Percentiles rank a stretch among this genome's conserved stretches.
Evolutionary conservation across 2,113 vertebrate species (phyloP).

Genomic region (Aspiorhynchus laticeps): DNA sequence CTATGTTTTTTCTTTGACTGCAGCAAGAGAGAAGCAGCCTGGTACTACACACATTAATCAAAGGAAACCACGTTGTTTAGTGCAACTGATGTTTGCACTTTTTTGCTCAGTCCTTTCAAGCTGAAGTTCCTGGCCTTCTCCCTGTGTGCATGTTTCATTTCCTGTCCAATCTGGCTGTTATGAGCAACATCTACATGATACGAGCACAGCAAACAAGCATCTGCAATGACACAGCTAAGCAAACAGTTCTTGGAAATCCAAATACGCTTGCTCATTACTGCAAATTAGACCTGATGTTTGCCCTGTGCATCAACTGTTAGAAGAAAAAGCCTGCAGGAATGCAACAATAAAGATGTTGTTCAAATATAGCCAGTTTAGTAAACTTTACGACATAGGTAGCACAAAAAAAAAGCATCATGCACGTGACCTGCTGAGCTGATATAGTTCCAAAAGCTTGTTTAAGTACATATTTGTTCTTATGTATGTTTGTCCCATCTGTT

Average conservation of each 20-base stretch:
- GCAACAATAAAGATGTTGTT: background rate
- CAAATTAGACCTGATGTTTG: slow-evolving; percentile 28
- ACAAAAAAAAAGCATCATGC: background rate
- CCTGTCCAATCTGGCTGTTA: slow-evolving; percentile 6
- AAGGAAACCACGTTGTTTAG: background rate
- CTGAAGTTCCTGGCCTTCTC: background rate
- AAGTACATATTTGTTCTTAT: background rate
- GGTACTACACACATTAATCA: background rate
- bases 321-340: background rate
- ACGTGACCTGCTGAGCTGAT: background rate
- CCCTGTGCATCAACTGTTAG: background rate
- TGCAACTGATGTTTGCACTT: background rate
- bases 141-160: background rate
- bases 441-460: background rate
- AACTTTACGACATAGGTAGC: background rate
- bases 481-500: background rate
- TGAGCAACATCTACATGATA: background rate
- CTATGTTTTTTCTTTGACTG: slow-evolving; percentile 14
- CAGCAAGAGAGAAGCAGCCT: slow-evolving; percentile 22
- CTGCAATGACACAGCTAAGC: slow-evolving; percentile 1
- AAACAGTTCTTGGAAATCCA: background rate
- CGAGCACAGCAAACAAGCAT: background rate
- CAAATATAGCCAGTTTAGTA: background rate
- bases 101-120: background rate
- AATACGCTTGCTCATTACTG: slow-evolving; percentile 34